These are phyloP conservation scores for Pinctada fucata DNA, from an alignment of 2,888 invertebrate genomes.

Conservation along the genomic window DNA sequence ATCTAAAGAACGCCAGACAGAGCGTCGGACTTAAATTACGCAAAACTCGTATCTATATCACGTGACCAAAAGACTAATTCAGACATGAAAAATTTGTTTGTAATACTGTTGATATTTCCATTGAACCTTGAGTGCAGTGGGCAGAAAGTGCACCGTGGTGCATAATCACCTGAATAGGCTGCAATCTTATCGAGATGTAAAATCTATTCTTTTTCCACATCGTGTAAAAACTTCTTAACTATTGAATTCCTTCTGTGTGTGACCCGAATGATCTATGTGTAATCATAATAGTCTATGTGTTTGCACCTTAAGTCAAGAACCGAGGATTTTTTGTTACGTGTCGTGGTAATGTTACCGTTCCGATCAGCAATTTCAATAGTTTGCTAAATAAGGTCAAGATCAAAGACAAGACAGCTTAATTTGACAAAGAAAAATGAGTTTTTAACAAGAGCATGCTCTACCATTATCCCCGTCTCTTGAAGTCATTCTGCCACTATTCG, in stretches of 20 bases:
- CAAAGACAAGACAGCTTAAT: background rate
- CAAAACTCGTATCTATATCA: background rate
- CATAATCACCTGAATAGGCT: background rate
- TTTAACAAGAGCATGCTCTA: background rate
- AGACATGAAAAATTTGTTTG: conserved; percentile 4
- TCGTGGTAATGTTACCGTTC: background rate
- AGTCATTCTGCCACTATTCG: too few species aligned
- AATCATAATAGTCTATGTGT: background rate
- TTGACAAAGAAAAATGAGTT: conserved; percentile 1
- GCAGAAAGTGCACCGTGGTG: background rate
- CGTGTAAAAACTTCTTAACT: background rate
- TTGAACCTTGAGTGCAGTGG: background rate
- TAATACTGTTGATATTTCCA: background rate
- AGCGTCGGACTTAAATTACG: background rate
- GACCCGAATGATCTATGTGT: background rate
- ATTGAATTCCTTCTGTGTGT: background rate
- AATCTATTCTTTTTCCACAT: background rate
- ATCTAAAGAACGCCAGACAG: background rate
- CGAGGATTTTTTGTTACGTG: background rate
- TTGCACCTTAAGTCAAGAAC: background rate
- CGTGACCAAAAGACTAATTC: background rate
- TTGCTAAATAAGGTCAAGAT: background rate
- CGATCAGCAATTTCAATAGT: background rate
- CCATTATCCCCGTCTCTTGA: too few species aligned
- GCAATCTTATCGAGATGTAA: too few species aligned